phyloP scores from a whole-genome alignment of 1,140 invertebrate genomes.

The Dreissena polymorpha region DNA sequence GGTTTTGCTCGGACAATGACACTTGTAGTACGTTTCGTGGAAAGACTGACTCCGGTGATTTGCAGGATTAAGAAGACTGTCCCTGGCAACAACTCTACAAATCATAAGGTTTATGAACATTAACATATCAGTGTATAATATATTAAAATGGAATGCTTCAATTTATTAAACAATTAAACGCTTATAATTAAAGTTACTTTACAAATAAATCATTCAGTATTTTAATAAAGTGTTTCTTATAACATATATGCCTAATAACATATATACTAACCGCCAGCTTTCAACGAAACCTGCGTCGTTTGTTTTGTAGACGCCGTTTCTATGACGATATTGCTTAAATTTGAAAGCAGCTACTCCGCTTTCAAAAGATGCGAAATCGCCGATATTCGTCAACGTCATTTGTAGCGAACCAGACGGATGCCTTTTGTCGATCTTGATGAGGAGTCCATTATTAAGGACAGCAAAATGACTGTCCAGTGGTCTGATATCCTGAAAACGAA shows the following conservation, averaged over 20 bases:
- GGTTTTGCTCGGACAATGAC: background rate
- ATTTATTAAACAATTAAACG: background rate
- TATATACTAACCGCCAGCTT: slow-evolving; percentile 1
- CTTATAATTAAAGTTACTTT: too few species aligned
- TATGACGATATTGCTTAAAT: slow-evolving; percentile 1
- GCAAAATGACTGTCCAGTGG: background rate
- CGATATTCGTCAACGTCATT: background rate
- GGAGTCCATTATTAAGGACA: background rate
- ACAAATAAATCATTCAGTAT: too few species aligned
- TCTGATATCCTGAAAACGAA: background rate
- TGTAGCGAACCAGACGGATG: background rate
- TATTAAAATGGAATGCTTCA: background rate
- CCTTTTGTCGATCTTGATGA: background rate
- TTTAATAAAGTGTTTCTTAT: background rate
- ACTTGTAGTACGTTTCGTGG: background rate
- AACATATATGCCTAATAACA: too few species aligned
- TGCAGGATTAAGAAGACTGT: background rate
- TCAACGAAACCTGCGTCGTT: background rate
- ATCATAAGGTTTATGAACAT: background rate
- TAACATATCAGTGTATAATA: background rate
- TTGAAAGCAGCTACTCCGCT: background rate
- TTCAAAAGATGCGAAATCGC: background rate
- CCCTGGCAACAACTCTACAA: background rate
- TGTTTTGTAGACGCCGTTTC: background rate
- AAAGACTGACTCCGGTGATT: background rate